phyloP scores from a whole-genome alignment of 1,140 invertebrate genomes.

The Ruditapes philippinarum region DNA sequence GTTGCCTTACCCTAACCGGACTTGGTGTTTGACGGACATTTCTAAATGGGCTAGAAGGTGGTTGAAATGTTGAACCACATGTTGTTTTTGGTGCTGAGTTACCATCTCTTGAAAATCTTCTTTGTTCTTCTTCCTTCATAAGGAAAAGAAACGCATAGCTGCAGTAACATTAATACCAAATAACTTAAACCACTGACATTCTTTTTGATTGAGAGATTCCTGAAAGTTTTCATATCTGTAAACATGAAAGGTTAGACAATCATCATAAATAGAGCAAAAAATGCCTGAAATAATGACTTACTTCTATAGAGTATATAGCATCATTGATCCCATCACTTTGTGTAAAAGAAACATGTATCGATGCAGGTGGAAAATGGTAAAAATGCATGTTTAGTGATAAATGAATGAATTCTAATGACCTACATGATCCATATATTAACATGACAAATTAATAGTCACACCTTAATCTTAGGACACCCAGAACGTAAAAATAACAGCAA shows the following conservation, averaged over 20 bases:
- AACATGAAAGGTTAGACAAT: neutral
- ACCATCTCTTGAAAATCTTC: neutral
- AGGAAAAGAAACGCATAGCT: constrained; percentile 3
- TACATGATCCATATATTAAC: too few species aligned
- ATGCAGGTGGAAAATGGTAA: too few species aligned
- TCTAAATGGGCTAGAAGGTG: constrained; percentile 22
- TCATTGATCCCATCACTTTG: constrained; percentile 55
- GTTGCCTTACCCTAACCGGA: neutral
- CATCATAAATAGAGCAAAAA: too few species aligned
- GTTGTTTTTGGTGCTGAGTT: constrained; percentile 1
- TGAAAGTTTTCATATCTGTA: neutral
- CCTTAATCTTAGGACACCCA: too few species aligned
- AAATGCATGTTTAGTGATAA: too few species aligned
- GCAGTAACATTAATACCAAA: neutral
- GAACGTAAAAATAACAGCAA: too few species aligned
- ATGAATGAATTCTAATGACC: too few species aligned
- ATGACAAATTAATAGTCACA: too few species aligned
- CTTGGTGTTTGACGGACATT: constrained; percentile 4
- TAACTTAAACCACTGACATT: neutral
- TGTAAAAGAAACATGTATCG: neutral
- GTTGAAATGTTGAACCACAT: constrained; percentile 17
- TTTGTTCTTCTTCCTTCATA: constrained; percentile 19
- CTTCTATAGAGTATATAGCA: neutral
- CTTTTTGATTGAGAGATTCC: neutral
- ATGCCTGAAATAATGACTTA: too few species aligned